phyloP scores from a whole-genome alignment of 2,888 invertebrate genomes.

The Himalopsyche kuldschensis region DNA sequence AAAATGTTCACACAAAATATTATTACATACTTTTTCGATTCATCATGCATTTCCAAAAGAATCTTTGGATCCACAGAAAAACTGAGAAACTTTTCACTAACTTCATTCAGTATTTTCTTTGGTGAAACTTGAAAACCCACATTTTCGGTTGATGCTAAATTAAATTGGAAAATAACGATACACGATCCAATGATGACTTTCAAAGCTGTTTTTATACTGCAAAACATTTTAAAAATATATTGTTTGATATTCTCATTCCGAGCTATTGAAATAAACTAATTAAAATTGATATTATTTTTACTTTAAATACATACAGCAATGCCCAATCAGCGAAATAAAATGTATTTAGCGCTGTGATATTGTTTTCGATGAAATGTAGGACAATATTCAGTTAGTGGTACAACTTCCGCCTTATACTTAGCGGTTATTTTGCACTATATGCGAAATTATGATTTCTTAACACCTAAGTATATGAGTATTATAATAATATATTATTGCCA shows the following conservation, averaged over 20 bases:
- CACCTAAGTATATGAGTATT: not conserved
- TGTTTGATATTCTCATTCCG: conserved; percentile 46
- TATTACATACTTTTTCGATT: not conserved
- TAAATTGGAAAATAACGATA: not conserved
- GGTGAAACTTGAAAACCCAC: conserved; percentile 62
- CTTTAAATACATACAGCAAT: not conserved
- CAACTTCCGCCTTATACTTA: not conserved
- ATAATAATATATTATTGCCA: not conserved
- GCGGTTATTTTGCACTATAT: not conserved
- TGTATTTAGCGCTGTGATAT: not conserved
- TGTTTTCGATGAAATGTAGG: no score
- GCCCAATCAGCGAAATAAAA: not conserved
- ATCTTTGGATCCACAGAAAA: conserved; percentile 71
- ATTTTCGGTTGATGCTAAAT: conserved; percentile 46
- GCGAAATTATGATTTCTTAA: not conserved
- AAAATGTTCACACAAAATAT: not conserved
- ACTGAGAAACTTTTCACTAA: conserved; percentile 73
- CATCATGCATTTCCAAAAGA: conserved; percentile 44
- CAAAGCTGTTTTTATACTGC: not conserved
- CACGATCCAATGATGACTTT: not conserved
- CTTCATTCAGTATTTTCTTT: conserved; percentile 64
- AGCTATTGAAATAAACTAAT: conserved; percentile 20
- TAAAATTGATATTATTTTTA: not conserved
- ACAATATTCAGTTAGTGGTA: not conserved
- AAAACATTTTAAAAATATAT: conserved; percentile 46